Evolutionary conservation across 2,888 invertebrate genomes (phyloP).

Genomic region (Erebia ligea): DNA sequence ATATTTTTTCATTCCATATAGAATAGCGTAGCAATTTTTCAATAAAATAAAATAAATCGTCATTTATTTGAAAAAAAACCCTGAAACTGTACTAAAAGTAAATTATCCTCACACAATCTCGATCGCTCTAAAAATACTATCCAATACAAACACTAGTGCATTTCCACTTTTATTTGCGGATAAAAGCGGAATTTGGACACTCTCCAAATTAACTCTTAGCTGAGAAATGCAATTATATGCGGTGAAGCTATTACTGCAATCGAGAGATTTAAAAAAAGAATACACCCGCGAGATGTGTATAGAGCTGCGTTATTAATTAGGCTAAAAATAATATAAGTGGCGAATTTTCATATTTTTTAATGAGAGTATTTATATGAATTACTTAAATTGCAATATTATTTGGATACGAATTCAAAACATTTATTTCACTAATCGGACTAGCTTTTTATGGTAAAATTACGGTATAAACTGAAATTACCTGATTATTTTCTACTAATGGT

Average conservation of each 20-base stretch:
- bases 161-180: conserved; percentile 65
- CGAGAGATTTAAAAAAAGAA: conserved; percentile 44
- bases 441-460: too few relatives aligned
- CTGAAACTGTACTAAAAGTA: neutral
- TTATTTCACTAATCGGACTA: too few relatives aligned
- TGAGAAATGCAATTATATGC: conserved; percentile 65
- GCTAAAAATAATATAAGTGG: neutral
- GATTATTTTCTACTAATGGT: too few relatives aligned
- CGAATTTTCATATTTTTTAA: neutral
- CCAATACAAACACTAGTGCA: conserved; percentile 35
- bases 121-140: conserved; percentile 34
- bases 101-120: conserved; percentile 4
- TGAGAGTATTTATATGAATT: too few relatives aligned
- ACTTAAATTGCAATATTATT: too few relatives aligned
- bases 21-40: too few relatives aligned
- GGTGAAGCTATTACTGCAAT: conserved; percentile 58
- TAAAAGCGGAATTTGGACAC: conserved; percentile 72
- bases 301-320: conserved; percentile 8
- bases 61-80: neutral
- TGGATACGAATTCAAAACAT: too few relatives aligned
- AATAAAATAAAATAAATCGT: neutral
- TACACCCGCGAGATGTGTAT: conserved; percentile 28
- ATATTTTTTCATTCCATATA: too few relatives aligned
- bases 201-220: conserved; percentile 78
- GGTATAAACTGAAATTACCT: too few relatives aligned